Evolutionary conservation across 1,140 invertebrate species (phyloP).

Genomic region (Lepidotrigona ventralis): DNA sequence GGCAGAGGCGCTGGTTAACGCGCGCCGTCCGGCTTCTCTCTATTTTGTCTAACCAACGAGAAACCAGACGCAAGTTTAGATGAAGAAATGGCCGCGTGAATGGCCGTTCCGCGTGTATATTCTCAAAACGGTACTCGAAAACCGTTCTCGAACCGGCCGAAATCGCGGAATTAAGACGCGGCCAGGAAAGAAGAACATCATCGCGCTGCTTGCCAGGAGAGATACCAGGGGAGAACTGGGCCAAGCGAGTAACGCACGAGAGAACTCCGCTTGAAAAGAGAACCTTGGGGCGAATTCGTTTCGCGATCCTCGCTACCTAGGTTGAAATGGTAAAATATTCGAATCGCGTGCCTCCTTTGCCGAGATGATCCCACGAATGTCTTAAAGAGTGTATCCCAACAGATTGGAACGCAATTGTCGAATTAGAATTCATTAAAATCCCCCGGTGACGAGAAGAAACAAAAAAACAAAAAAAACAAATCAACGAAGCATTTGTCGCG

Average conservation of each 20-base stretch:
- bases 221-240: constrained; percentile 28
- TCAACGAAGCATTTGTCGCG: neutral
- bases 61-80: constrained; percentile 26
- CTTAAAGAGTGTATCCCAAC: neutral
- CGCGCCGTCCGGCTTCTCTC: constrained; percentile 15
- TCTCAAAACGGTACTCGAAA: neutral
- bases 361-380: constrained; percentile 3
- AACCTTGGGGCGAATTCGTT: neutral
- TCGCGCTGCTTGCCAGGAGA: neutral
- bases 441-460: too few species aligned
- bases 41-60: constrained; percentile 8
- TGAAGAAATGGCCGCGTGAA: constrained; percentile 39
- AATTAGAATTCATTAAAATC: constrained; percentile 7
- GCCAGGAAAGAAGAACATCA: constrained; percentile 14
- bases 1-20: constrained; percentile 26
- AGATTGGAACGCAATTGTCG: neutral
- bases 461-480: neutral
- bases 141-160: neutral
- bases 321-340: neutral
- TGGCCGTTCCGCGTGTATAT: constrained; percentile 31
- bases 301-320: neutral
- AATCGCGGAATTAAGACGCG: constrained; percentile 42
- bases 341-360: neutral
- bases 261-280: neutral
- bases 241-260: constrained; percentile 7